Base-by-base conservation (phyloP, 2,113 vertebrate species). In the Ptychochromis oligacanthus region DNA sequence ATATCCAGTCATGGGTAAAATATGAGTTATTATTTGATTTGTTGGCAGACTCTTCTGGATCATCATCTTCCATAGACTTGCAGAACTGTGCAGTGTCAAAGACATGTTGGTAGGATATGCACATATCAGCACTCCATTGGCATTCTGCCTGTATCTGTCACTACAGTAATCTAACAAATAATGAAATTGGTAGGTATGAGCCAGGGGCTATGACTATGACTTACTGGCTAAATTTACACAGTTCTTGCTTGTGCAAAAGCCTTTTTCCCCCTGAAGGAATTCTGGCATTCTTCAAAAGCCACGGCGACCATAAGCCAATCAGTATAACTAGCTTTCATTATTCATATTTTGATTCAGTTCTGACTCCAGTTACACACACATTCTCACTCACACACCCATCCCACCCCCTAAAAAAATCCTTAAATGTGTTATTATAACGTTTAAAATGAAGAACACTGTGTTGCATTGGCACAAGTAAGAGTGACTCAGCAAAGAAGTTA, bases 221-320 rank as follows among this genome's bases (percentile, higher is more conserved):
- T 58, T 54, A 79, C 28, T 38, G 46, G 46, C 52, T 79, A 14
- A 59, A 54, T 74, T 84, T 46, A 67, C 22, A 46, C 40, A 67
- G 64, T 18, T 46, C 64, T 49, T 67, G 40, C 64, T 67, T 49
- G 40, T 67, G 40, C 8, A 67, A 43, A 67, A 26, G 14, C 14
- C 13, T 65, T 46, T 24, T 12, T 43, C 18, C 14, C 64, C 49
- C 64, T 28, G 22, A 67, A 67, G 64, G 62, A 46, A 46, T 67
- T 67, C 22, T 46, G 38, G 1, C 22, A 67, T 67, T 67, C 64
- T 67, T 67, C 62, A 67, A 67, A 67, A 46, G 40, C 46, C 64
- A 67, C 9, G 14, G 22, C 26, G 64, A 67, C 40, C 64, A 46
- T 67, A 46, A 67, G 40, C 64, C 64, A 67, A 49, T 46, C 40